Conservation (phyloP, 2,888 invertebrate species). For the Cybosia mesomella region DNA sequence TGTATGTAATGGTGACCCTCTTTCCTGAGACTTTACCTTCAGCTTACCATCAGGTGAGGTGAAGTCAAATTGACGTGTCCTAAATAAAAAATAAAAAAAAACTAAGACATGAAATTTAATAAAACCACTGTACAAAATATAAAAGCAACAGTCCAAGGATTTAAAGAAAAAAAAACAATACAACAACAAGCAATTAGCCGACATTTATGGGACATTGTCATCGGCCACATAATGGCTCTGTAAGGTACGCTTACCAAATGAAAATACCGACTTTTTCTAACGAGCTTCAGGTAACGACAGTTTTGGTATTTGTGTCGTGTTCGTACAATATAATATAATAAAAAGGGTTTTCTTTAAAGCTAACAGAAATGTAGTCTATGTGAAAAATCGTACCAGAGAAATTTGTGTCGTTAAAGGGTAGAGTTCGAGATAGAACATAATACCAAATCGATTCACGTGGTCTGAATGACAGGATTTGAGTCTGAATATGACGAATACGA, state of each 20-base stretch:
- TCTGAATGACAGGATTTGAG: not conserved
- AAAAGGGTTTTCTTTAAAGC: not conserved
- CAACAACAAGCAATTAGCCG: not conserved
- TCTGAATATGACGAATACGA: not conserved
- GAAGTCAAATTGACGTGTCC: no score
- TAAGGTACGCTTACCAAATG: not conserved
- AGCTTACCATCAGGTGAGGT: no score
- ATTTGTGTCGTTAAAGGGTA: not conserved
- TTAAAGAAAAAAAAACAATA: constrained; percentile 12
- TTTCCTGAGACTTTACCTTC: no score
- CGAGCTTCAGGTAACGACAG: not conserved
- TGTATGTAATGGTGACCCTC: no score
- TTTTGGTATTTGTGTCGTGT: not conserved
- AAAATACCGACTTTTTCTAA: constrained; percentile 1
- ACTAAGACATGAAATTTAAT: not conserved
- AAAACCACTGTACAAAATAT: not conserved
- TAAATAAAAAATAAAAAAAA: no score
- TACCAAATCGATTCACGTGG: no score
- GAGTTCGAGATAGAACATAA: no score
- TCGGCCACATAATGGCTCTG: constrained; percentile 6
- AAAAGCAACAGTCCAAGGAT: not conserved
- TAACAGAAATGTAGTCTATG: not conserved
- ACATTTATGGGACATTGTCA: constrained; percentile 6
- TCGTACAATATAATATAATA: not conserved
- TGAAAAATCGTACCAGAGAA: not conserved